A percentile compares a stretch with the other conserved stretches of the same genome.
These are phyloP conservation scores for Lemur catta DNA, from an alignment of 2,797 vertebrate genomes.

Conservation along the genomic window DNA sequence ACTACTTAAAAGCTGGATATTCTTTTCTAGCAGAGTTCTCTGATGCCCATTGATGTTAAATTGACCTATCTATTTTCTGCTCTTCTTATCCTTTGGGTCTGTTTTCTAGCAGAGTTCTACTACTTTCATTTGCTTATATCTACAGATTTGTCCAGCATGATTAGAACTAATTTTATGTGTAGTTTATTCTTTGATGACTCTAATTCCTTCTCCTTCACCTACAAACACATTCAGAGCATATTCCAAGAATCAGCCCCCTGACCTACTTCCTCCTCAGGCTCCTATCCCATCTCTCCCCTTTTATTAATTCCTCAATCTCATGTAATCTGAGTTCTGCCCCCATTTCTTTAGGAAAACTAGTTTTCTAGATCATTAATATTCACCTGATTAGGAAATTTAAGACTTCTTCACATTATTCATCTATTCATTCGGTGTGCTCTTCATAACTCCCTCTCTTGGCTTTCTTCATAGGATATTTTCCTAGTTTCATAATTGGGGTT, in stretches of 20 bases:
- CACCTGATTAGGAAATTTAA: background rate
- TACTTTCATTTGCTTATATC: background rate
- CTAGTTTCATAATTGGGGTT: background rate
- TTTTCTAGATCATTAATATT: slow-evolving; percentile 2
- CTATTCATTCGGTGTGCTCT: background rate
- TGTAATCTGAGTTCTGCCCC: background rate
- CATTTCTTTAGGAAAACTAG: background rate
- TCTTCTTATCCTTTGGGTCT: background rate
- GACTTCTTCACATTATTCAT: background rate
- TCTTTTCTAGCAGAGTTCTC: slow-evolving; percentile 5
- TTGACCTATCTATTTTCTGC: background rate
- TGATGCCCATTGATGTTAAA: slow-evolving; percentile 21
- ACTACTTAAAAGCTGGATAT: background rate
- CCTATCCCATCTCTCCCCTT: background rate
- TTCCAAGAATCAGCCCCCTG: background rate
- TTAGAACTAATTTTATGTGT: background rate
- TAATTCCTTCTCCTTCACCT: background rate
- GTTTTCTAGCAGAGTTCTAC: background rate
- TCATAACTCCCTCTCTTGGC: background rate
- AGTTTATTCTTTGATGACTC: background rate
- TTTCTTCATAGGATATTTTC: background rate
- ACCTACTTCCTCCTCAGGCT: background rate
- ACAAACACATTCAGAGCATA: background rate
- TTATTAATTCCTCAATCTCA: background rate
- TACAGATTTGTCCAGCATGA: background rate